Evolutionary conservation across 92 coral and sea anemone genomes (phyloP), one percentile per base, ranked within the genome.

Genomic region (Phenganax marumi): DNA sequence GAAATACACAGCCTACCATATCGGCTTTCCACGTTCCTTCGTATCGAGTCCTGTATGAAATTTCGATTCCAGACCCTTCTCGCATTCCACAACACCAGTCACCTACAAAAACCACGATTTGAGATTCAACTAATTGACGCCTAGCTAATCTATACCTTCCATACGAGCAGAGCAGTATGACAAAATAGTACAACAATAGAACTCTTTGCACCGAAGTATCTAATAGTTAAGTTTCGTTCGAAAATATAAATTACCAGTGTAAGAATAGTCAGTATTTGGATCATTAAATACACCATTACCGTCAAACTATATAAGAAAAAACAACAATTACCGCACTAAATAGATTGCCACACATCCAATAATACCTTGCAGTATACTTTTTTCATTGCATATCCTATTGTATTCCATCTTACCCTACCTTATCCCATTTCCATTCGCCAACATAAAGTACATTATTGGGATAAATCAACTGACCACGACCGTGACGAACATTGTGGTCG

Each of bases 351-450:
- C 33, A 21, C 10, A 62, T 60, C 68, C 22, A 6, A 18, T 5
- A 2, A 19, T 62, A 62, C 25, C 68, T 39, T 18, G 4, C 9
- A 62, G 33, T 33, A 5, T 33, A 33, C 43, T 33, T 17, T 23
- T 10, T 8, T 66, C 72, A 12, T 12, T 4, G 26, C 68, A 25
- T 1, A 25, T 25, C 48, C 12, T 23, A 66, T 25, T 10, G 13
- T 62, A 62, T 62, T 39, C 72, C 2, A 66, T 10, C 8, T 25
- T 61, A 63, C 60, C 87, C 75, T 64, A 95, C 98, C 88, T 94
- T 95, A 80, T 91, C 98, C 8, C 87, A 83, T 33, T 91, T 92
- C 98, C 98, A 95, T 52, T 84, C 87, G 10, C 98, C 98, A 11
- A 81, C 84, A 84, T 95, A 95, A 51, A 89, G 87, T n/a, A 93